Evolutionary conservation across 2,888 invertebrate species (phyloP), one percentile per base, ranked within the genome.

Genomic region (Plagodis dolabraria): DNA sequence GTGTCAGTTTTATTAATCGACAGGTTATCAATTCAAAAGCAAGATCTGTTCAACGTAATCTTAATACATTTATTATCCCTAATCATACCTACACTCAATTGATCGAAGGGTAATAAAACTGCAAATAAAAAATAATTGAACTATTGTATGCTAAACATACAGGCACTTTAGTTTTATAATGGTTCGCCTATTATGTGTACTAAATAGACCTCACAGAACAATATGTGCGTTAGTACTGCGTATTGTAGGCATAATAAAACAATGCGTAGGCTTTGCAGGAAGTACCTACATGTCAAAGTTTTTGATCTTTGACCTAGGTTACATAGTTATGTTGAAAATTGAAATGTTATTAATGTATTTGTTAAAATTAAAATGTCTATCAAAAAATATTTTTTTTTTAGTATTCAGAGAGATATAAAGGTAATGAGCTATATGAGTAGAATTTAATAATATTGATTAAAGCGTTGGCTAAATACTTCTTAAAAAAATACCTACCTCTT

Each of bases 131-230:
- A 83, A 78, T 82, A 76, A 85, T 83, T 70, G 76, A 61, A 67
- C 80, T 70, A 91, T 91, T 90, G 90, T 92, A 92, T 92, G 88
- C 89, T 79, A 89, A 89, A 72, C 79, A 63, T 80, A 89, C 83
- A 85, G 79, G 82, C 79, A 77, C 65, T 87, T 84, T 73, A 71
- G 70, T 61, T 60, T 74, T 69, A 73, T 88, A 86, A 86, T 84
- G 77, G 80, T 69, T 70, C 52, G 69, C 82, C 82, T 75, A 85
- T 58, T 86, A 83, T 76, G 85, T 77, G 80, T 87, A 86, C 87
- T 82, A 86, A 89, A 82, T 84, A 79, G 91, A 88, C 91, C 90
- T 69, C 91, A 89, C 89, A 85, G 73, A 77, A 72, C 50, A 62
- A 48, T 48, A 10, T 10, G 10, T 40, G 40, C 10, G 40, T 12